These are phyloP conservation scores for Orientallactaga sibirica DNA, from an alignment of 2,797 vertebrate genomes.

Conservation along the genomic window DNA sequence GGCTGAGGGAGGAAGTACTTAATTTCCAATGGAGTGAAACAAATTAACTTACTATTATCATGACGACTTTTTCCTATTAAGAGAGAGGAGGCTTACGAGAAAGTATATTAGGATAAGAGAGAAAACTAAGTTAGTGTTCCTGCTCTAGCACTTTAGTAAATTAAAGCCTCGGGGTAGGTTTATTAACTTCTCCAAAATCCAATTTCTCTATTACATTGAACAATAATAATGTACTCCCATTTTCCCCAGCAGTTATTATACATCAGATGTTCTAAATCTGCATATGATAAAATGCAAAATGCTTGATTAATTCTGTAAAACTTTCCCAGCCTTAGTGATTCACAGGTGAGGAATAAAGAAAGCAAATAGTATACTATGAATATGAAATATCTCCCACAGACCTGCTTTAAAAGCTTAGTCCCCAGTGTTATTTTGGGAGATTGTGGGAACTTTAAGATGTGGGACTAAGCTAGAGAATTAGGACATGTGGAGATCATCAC, in stretches of 20 bases:
- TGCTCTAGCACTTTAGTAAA: not conserved
- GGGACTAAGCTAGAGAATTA: not conserved
- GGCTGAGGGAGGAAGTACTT: not conserved
- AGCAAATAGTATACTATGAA: not conserved
- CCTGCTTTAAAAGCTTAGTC: not conserved
- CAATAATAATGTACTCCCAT: not conserved
- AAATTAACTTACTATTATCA: not conserved
- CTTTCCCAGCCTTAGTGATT: not conserved
- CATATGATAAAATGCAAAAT: not conserved
- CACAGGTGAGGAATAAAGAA: not conserved
- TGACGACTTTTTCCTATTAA: conserved; percentile 3
- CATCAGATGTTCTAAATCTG: not conserved
- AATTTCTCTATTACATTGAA: not conserved
- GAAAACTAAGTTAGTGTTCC: not conserved
- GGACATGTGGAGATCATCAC: not conserved
- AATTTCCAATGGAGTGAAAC: not conserved
- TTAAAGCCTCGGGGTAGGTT: conserved; percentile 4
- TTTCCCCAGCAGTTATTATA: not conserved
- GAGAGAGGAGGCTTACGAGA: not conserved
- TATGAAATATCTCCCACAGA: not conserved
- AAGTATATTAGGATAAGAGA: not conserved
- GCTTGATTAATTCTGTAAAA: not conserved
- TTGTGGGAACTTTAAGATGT: too few species aligned
- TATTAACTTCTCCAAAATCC: not conserved
- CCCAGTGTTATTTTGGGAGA: too few species aligned